Percentiles rank a stretch among this genome's conserved stretches.
phyloP scores from a whole-genome alignment of 1,140 invertebrate genomes.

The Megathymus violae region DNA sequence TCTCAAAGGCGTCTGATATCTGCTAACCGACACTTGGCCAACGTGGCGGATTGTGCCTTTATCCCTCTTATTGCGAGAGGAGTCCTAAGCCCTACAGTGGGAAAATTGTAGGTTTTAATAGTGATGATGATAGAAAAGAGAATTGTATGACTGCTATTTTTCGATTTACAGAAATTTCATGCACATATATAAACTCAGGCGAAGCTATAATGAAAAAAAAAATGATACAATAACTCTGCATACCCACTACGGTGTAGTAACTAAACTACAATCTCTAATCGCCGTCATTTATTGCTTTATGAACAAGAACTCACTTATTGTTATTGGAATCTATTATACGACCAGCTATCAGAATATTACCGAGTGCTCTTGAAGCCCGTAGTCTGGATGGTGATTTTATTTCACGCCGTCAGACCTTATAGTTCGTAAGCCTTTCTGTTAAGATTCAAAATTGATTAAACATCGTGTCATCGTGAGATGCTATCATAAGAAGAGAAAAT shows the following conservation, averaged over 20 bases:
- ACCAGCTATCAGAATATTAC: constrained; percentile 18
- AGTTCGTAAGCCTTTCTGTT: not conserved
- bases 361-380: constrained; percentile 9
- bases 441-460: constrained; percentile 10
- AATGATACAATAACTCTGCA: not conserved
- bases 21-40: too few relatives aligned
- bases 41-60: too few relatives aligned
- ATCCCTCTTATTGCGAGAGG: too few relatives aligned
- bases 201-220: too few relatives aligned
- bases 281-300: constrained; percentile 14
- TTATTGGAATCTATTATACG: constrained; percentile 28
- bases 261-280: constrained; percentile 16
- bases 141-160: too few relatives aligned
- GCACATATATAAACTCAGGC: too few relatives aligned
- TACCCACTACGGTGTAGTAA: not conserved
- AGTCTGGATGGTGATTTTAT: not conserved
- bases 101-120: too few relatives aligned
- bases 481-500: not conserved
- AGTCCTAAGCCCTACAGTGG: too few relatives aligned
- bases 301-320: constrained; percentile 24
- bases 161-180: too few relatives aligned
- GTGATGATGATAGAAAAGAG: too few relatives aligned
- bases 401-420: not conserved
- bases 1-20: too few relatives aligned
- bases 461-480: not conserved